Conservation (phyloP, 2,113 vertebrate species). For the Seriola quinqueradiata region DNA sequence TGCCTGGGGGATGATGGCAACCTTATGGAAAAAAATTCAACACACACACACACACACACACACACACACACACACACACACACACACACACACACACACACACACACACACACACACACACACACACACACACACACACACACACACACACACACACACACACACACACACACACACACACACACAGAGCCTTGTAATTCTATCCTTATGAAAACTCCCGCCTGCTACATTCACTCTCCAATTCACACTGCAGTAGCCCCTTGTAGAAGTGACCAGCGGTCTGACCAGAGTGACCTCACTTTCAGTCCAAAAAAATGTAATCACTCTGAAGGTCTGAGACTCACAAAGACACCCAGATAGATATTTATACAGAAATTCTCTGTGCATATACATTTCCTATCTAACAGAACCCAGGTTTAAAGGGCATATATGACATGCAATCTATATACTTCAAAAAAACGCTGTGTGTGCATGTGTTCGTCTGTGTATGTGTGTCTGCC, state of each 20-base stretch:
- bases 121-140: not conserved
- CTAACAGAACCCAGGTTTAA: conserved; percentile 11
- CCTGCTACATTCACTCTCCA: not conserved
- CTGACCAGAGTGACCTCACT: not conserved
- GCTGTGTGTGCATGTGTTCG: conserved; percentile 35
- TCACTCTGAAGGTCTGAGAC: not conserved
- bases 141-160: no score
- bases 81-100: not conserved
- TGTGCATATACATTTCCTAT: conserved; percentile 20
- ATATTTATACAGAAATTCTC: conserved; percentile 2
- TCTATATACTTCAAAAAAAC: conserved; percentile 56
- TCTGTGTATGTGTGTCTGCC: conserved; percentile 16
- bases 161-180: not conserved
- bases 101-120: not conserved
- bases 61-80: not conserved
- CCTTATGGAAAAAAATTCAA: conserved; percentile 35
- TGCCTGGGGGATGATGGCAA: conserved; percentile 23
- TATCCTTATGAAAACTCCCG: not conserved
- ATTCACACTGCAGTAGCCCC: not conserved
- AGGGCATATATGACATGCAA: conserved; percentile 26
- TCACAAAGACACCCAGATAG: not conserved
- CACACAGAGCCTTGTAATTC: not conserved
- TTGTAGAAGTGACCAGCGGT: not conserved
- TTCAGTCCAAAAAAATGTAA: conserved; percentile 3
- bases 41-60: not conserved